A percentile compares a stretch with the other conserved stretches of the same genome.
phyloP scores from a whole-genome alignment of 2,888 invertebrate species.

The Octodonta nipae region DNA sequence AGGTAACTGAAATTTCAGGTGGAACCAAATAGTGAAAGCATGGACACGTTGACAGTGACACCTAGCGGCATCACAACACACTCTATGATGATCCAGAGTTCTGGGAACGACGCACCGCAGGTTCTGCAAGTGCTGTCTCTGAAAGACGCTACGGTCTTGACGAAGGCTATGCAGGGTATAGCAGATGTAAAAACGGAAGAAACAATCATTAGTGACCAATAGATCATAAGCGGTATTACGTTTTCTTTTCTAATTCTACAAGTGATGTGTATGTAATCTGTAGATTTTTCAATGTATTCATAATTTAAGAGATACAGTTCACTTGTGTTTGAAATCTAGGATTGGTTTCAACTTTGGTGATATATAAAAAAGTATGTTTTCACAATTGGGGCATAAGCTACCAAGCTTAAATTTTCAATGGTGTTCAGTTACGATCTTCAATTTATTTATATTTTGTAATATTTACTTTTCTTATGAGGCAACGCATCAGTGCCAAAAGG shows the following conservation, averaged over 20 bases:
- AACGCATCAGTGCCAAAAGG: no score
- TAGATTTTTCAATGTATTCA: constrained; percentile 8
- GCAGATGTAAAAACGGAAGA: constrained; percentile 62
- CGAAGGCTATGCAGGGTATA: constrained; percentile 63
- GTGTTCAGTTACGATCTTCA: no score
- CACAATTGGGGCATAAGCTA: no score
- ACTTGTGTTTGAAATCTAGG: no score
- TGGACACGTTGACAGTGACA: constrained; percentile 61
- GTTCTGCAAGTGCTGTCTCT: constrained; percentile 72
- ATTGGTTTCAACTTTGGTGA: no score
- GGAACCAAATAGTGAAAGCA: constrained; percentile 54
- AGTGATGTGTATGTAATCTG: constrained; percentile 8
- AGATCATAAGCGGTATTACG: constrained; percentile 17
- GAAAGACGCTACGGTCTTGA: constrained; percentile 70
- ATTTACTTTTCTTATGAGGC: no score
- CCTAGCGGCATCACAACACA: constrained; percentile 56
- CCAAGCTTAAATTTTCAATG: no score
- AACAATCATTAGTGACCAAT: constrained; percentile 41
- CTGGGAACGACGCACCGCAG: constrained; percentile 58
- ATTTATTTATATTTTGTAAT: no score
- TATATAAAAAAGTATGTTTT: no score
- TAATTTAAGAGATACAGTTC: no score
- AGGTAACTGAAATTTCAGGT: no score
- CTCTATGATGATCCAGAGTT: constrained; percentile 69
- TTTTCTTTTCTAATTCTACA: no score